Evolutionary conservation across 2,888 invertebrate genomes (phyloP).

Genomic region (Phalangium opilio): DNA sequence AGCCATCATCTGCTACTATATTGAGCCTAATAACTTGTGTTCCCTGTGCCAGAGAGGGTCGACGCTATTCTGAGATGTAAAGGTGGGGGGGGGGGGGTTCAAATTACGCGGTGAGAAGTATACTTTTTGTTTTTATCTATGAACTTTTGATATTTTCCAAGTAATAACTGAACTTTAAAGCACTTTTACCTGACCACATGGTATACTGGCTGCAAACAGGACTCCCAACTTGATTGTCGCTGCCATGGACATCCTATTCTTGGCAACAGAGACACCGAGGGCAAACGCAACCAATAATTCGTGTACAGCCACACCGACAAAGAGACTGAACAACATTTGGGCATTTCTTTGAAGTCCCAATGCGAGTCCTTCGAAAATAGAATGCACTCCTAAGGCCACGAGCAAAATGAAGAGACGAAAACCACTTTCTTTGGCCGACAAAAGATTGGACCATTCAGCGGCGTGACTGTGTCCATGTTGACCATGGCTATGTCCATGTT

Average conservation of each 20-base stretch:
- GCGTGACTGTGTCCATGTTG: constrained; percentile 17
- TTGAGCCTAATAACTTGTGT: no score
- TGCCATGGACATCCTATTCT: constrained; percentile 15
- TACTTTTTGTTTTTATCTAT: no score
- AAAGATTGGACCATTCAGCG: constrained; percentile 10
- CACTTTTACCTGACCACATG: constrained; percentile 22
- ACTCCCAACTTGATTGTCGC: constrained; percentile 20
- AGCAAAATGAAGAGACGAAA: constrained; percentile 24
- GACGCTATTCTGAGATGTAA: no score
- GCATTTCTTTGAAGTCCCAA: constrained; percentile 25
- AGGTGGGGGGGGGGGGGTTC: background rate
- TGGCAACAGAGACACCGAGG: constrained; percentile 25
- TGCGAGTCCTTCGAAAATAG: constrained; percentile 28
- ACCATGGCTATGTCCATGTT: constrained; percentile 7
- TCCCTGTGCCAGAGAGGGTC: background rate
- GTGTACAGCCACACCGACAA: constrained; percentile 25
- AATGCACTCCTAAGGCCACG: constrained; percentile 25
- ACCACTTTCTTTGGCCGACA: constrained; percentile 9
- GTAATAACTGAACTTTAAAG: background rate
- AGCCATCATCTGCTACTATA: no score
- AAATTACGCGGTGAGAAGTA: no score
- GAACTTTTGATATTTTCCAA: background rate
- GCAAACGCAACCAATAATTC: constrained; percentile 26
- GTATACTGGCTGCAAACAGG: constrained; percentile 24
- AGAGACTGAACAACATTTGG: constrained; percentile 20